Conservation (phyloP, 1,140 invertebrate species). For the Apis dorsata region DNA sequence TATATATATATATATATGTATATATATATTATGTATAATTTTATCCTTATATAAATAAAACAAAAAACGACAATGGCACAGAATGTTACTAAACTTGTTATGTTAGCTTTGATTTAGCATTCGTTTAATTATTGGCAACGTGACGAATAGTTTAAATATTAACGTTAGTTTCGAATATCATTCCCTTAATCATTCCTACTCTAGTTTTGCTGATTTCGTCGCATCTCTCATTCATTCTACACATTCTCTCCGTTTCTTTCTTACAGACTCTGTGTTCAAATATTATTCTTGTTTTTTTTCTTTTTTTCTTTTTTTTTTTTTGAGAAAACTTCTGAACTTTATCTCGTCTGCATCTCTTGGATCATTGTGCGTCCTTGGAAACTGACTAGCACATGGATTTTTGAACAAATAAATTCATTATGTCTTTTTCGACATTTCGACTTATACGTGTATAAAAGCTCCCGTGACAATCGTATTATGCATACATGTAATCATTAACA, state of each 20-base stretch:
- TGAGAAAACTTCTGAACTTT: constrained; percentile 28
- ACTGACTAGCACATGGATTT: constrained; percentile 74
- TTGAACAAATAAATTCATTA: constrained; percentile 57
- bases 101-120: constrained; percentile 68
- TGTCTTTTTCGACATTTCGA: constrained; percentile 28
- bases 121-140: constrained; percentile 68
- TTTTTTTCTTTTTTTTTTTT: not conserved
- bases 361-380: constrained; percentile 72
- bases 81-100: constrained; percentile 65
- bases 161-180: constrained; percentile 52
- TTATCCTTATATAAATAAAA: constrained; percentile 59
- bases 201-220: constrained; percentile 50
- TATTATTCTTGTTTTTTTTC: constrained; percentile 39
- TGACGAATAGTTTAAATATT: constrained; percentile 62
- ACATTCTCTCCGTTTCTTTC: constrained; percentile 31
- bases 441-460: not conserved
- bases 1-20: constrained; percentile 6
- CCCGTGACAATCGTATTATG: not conserved
- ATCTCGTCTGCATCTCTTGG: constrained; percentile 53
- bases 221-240: constrained; percentile 49
- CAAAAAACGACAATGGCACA: constrained; percentile 67
- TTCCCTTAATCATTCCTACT: constrained; percentile 47
- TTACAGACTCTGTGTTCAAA: constrained; percentile 33
- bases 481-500: not conserved
- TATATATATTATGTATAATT: constrained; percentile 55